These are phyloP conservation scores for Drosophila cracens DNA, from an alignment of 2,888 invertebrate genomes.

Conservation along the genomic window DNA sequence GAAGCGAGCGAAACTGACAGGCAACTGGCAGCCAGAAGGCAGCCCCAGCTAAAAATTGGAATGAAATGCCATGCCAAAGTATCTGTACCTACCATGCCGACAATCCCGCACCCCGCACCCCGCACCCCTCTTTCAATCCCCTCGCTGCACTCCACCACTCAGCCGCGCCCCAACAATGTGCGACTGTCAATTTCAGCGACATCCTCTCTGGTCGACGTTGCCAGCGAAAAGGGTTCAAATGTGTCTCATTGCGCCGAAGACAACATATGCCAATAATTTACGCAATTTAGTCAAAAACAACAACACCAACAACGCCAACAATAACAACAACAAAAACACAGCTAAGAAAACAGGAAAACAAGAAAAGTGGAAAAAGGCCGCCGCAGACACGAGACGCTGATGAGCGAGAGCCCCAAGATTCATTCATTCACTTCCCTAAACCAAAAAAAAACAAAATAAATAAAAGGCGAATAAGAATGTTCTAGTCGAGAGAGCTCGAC, in stretches of 20 bases:
- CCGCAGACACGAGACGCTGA: slow-evolving; percentile 13
- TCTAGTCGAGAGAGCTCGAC: not conserved
- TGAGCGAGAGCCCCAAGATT: slow-evolving; percentile 29
- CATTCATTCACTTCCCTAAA: slow-evolving; percentile 37
- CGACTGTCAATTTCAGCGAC: slow-evolving; percentile 74
- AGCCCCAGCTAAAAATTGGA: slow-evolving; percentile 43
- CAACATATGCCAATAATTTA: slow-evolving; percentile 80
- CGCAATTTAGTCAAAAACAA: slow-evolving; percentile 71
- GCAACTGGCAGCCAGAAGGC: slow-evolving; percentile 66
- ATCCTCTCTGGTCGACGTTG: slow-evolving; percentile 53
- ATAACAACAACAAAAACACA: slow-evolving; percentile 16
- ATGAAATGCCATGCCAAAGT: slow-evolving; percentile 64
- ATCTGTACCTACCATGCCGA: slow-evolving; percentile 11
- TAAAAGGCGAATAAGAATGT: not conserved
- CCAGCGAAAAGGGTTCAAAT: slow-evolving; percentile 76
- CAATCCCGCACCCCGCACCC: not conserved
- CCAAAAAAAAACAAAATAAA: slow-evolving; percentile 14
- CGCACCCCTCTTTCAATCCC: not conserved
- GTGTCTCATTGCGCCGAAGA: slow-evolving; percentile 77
- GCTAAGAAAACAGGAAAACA: slow-evolving; percentile 9
- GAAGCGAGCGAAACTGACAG: slow-evolving; percentile 69
- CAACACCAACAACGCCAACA: slow-evolving; percentile 23
- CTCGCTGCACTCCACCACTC: not conserved
- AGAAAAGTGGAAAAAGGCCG: slow-evolving; percentile 27
- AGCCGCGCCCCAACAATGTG: slow-evolving; percentile 64